phyloP scores from a whole-genome alignment of 1,140 invertebrate species.

The Cotesia typhae region DNA sequence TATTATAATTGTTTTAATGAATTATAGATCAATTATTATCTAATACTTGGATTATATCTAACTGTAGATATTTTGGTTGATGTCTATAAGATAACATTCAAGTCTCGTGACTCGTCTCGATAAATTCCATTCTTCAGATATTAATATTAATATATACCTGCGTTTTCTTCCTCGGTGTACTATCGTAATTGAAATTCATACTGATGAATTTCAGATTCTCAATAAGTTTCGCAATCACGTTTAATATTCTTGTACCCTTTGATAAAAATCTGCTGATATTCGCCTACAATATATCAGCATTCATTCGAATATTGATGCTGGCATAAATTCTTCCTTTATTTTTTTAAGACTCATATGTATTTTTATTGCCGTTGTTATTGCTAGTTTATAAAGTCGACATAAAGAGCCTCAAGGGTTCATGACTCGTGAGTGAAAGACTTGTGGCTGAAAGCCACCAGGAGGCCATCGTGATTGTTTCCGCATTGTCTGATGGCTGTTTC shows the following conservation, averaged over 20 bases:
- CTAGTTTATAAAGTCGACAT: constrained; percentile 11
- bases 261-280: no score
- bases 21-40: constrained; percentile 19
- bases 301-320: constrained; percentile 3
- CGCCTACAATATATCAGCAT: background rate
- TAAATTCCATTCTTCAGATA: constrained; percentile 9
- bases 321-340: background rate
- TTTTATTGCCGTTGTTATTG: constrained; percentile 1
- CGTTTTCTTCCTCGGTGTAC: background rate
- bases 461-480: constrained; percentile 36
- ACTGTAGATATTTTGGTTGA: background rate
- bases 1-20: constrained; percentile 6
- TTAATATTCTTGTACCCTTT: no score
- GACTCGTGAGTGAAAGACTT: constrained; percentile 44
- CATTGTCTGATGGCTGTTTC: constrained; percentile 30
- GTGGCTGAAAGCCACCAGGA: constrained; percentile 2
- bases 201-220: background rate
- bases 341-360: background rate
- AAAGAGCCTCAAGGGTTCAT: constrained; percentile 40
- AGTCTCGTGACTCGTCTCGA: constrained; percentile 19
- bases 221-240: background rate
- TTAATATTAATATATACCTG: constrained; percentile 15
- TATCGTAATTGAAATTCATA: constrained; percentile 10
- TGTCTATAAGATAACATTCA: background rate
- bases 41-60: background rate